A percentile compares a stretch with the other conserved stretches of the same genome.
These are phyloP conservation scores for Leuctra nigra DNA, from an alignment of 2,888 invertebrate species.

Conservation along the genomic window DNA sequence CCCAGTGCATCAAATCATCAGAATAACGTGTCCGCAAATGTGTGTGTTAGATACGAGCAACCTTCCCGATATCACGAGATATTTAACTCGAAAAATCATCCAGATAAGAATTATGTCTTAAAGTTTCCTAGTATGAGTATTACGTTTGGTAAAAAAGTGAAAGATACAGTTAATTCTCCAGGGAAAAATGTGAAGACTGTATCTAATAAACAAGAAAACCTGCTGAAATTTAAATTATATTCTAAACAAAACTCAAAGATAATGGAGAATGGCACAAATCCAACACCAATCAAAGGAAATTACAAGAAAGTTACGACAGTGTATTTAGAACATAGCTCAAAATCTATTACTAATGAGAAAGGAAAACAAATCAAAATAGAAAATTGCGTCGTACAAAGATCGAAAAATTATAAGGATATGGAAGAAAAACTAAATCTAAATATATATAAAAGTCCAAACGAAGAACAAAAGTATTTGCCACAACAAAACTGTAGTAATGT, in stretches of 20 bases:
- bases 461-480: neutral
- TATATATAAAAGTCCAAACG: slow-evolving; percentile 2
- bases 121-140: slow-evolving; percentile 15
- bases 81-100: slow-evolving; percentile 5
- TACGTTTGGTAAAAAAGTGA: slow-evolving; percentile 9
- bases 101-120: neutral
- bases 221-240: neutral
- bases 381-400: neutral
- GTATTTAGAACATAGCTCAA: too few species aligned
- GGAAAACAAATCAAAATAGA: neutral
- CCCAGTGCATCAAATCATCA: too few species aligned
- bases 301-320: neutral
- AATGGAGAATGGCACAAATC: neutral
- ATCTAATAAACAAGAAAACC: neutral
- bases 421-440: neutral
- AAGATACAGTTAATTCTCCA: neutral
- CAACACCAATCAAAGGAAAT: neutral
- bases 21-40: neutral
- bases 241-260: neutral
- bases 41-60: neutral
- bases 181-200: neutral
- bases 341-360: too few species aligned
- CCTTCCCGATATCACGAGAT: slow-evolving; percentile 11
- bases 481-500: neutral
- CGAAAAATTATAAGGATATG: neutral